Evolutionary conservation across 2,113 vertebrate species (phyloP).

Genomic region (Chionomys nivalis): DNA sequence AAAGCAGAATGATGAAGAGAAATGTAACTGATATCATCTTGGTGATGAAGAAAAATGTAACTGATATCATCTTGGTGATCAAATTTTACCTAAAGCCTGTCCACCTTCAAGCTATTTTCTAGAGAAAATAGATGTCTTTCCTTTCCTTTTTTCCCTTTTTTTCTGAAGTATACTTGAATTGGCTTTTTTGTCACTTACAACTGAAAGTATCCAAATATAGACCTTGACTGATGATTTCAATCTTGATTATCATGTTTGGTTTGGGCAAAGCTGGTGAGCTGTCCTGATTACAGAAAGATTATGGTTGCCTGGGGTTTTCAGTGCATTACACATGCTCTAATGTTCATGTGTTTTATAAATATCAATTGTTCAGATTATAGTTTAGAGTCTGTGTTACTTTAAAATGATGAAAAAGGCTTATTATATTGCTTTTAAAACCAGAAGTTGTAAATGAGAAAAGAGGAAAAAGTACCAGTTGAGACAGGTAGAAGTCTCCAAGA

Average conservation of each 20-base stretch:
- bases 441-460: not conserved
- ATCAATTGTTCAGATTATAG: not conserved
- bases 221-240: conserved; percentile 10
- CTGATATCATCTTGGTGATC: not conserved
- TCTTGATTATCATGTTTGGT: conserved; percentile 21
- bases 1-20: conserved; percentile 2
- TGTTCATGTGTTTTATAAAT: not conserved
- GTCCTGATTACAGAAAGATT: not conserved
- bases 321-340: not conserved
- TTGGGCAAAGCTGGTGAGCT: not conserved
- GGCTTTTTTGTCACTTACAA: not conserved
- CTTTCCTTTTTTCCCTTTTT: not conserved
- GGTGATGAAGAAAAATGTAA: conserved; percentile 2
- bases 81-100: not conserved
- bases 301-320: not conserved
- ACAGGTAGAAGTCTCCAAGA: not conserved
- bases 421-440: conserved; percentile 47
- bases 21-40: not conserved
- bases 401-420: not conserved
- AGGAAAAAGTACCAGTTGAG: not conserved
- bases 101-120: conserved; percentile 1
- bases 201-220: not conserved
- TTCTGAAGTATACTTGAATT: not conserved
- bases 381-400: conserved; percentile 15
- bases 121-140: conserved; percentile 8